phyloP scores from a whole-genome alignment of 1,140 invertebrate species.

The Zaprionus ornatus region DNA sequence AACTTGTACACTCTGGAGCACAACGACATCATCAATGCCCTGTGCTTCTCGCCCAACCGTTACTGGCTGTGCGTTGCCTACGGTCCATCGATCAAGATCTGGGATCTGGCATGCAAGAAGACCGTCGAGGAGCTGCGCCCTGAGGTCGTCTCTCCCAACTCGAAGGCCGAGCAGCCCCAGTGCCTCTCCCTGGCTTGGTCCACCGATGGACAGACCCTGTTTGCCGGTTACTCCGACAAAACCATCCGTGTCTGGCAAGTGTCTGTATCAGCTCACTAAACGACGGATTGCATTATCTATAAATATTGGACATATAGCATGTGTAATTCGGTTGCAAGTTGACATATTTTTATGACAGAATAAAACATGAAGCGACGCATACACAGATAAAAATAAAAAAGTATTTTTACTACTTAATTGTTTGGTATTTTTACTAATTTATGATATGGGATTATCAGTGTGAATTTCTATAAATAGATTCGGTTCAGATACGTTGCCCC shows the following conservation, averaged over 20 bases:
- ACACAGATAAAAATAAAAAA: conserved; percentile 16
- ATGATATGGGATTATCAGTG: too few species aligned
- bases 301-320: conserved; percentile 28
- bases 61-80: conserved; percentile 99
- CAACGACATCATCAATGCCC: conserved; percentile 98
- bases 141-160: conserved; percentile 91
- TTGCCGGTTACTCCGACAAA: conserved; percentile 99
- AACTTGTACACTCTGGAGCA: conserved; percentile 99
- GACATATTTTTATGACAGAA: conserved; percentile 65
- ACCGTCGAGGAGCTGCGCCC: conserved; percentile 99
- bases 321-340: conserved; percentile 40
- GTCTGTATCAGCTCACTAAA: conserved; percentile 87
- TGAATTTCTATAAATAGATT: background rate
- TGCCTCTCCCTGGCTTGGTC: conserved; percentile 99
- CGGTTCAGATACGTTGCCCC: background rate
- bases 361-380: conserved; percentile 59
- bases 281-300: conserved; percentile 18
- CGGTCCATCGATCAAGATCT: conserved; percentile 99
- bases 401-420: background rate
- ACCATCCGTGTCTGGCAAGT: conserved; percentile 99
- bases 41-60: conserved; percentile 99
- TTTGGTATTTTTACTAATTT: background rate
- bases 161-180: conserved; percentile 95
- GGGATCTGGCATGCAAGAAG: conserved; percentile 99
- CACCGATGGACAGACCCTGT: conserved; percentile 98